These are phyloP conservation scores for Cataglyphis hispanica DNA, from an alignment of 1,140 invertebrate species.

Conservation along the genomic window DNA sequence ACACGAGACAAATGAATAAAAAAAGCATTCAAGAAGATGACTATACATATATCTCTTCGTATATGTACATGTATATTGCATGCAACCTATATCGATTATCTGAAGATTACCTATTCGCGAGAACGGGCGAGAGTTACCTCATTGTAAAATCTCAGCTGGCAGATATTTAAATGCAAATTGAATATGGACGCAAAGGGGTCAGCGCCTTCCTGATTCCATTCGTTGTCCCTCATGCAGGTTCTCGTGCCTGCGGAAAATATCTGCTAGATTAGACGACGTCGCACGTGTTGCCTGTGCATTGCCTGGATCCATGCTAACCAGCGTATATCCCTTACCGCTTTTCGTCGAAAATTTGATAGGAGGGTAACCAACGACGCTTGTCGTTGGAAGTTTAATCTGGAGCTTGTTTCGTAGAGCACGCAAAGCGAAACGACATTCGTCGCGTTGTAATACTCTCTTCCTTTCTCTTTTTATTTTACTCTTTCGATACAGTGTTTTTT, in stretches of 20 bases:
- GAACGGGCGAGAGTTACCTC: not conserved
- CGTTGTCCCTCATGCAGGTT: not conserved
- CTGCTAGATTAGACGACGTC: constrained; percentile 62
- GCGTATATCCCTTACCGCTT: constrained; percentile 38
- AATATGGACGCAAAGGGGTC: constrained; percentile 69
- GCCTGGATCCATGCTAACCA: not conserved
- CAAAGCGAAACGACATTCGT: not conserved
- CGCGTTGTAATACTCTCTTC: not conserved
- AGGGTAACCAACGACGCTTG: constrained; percentile 16
- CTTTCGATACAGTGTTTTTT: constrained; percentile 9
- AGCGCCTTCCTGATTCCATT: constrained; percentile 47
- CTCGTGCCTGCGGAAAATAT: constrained; percentile 54
- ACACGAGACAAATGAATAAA: not conserved
- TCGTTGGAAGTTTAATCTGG: constrained; percentile 39
- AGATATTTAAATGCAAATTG: constrained; percentile 82
- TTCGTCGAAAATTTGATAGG: constrained; percentile 48
- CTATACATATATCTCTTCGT: not conserved
- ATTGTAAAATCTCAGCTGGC: constrained; percentile 31
- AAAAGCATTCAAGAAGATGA: not conserved
- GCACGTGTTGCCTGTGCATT: constrained; percentile 29
- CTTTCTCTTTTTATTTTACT: not conserved
- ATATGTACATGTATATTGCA: not conserved
- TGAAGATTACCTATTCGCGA: constrained; percentile 16
- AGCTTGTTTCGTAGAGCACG: constrained; percentile 9
- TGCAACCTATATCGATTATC: constrained; percentile 23